A percentile compares a stretch with the other conserved stretches of the same genome.
Evolutionary conservation across 92 coral and sea anemone species (phyloP).

Genomic region (Epizoanthus fatuus): DNA sequence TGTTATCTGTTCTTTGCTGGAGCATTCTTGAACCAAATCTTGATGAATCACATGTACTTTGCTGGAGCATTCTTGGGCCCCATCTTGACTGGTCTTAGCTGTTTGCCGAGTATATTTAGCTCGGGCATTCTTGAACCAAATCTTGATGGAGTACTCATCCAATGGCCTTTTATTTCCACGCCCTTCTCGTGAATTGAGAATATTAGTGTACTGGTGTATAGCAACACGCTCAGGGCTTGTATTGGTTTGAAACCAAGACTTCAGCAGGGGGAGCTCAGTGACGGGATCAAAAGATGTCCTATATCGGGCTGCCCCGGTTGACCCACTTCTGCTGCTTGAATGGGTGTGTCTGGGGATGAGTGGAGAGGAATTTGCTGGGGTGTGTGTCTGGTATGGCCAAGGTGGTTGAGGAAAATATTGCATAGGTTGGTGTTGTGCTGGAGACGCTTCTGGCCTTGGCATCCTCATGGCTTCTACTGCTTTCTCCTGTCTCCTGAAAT

Average conservation of each 20-base stretch:
- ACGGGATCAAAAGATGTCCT: conserved; percentile 61
- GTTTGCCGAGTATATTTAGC: conserved; percentile 43
- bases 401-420: conserved; percentile 6
- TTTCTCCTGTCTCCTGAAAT: conserved; percentile 24
- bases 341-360: not conserved
- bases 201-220: conserved; percentile 45
- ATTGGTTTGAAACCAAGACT: conserved; percentile 61
- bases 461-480: conserved; percentile 3
- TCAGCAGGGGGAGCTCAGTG: conserved; percentile 63
- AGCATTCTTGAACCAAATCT: conserved; percentile 70
- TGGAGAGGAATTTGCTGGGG: not conserved
- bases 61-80: not conserved
- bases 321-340: not conserved
- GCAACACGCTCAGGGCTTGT: conserved; percentile 42
- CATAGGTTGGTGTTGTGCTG: not conserved
- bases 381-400: not conserved
- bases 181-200: conserved; percentile 49
- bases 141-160: conserved; percentile 63
- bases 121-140: conserved; percentile 77
- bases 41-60: conserved; percentile 1
- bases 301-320: conserved; percentile 35
- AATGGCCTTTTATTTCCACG: conserved; percentile 51
- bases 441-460: not conserved
- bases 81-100: not conserved
- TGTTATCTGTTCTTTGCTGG: too few species aligned